A percentile compares a stretch with the other conserved stretches of the same genome.
Conservation (phyloP, 2,888 invertebrate species). For the Furcula furcula region DNA sequence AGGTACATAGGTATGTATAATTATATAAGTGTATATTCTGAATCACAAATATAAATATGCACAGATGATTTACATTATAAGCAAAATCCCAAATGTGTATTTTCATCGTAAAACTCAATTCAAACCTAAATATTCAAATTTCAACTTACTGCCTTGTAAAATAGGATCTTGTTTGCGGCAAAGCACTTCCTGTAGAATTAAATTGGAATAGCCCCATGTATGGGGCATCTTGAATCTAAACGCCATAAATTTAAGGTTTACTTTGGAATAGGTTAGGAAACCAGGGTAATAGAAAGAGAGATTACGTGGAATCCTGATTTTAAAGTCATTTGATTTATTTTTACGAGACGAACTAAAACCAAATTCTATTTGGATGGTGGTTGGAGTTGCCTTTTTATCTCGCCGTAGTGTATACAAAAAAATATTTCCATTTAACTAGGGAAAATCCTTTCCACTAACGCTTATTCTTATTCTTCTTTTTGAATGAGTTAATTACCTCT, state of each 20-base stretch:
- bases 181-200: slow-evolving; percentile 23
- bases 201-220: slow-evolving; percentile 28
- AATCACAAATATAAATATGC: no score
- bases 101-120: slow-evolving; percentile 18
- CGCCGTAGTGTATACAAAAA: slow-evolving; percentile 7
- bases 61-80: slow-evolving; percentile 10
- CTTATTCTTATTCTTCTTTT: not conserved
- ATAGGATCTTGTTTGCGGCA: slow-evolving; percentile 45
- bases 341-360: slow-evolving; percentile 52
- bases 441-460: slow-evolving; percentile 4
- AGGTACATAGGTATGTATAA: no score
- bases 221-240: slow-evolving; percentile 37
- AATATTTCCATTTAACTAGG: slow-evolving; percentile 14
- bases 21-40: no score
- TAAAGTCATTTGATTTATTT: slow-evolving; percentile 66
- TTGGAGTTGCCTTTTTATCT: slow-evolving; percentile 10
- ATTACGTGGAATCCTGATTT: slow-evolving; percentile 57
- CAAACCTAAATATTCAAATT: slow-evolving; percentile 28
- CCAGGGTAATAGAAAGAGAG: slow-evolving; percentile 46
- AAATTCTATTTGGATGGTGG: slow-evolving; percentile 25
- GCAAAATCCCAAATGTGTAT: slow-evolving; percentile 8
- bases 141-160: slow-evolving; percentile 41
- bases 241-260: slow-evolving; percentile 37
- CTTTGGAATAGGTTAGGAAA: slow-evolving; percentile 28
- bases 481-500: not conserved